phyloP scores from a whole-genome alignment of 2,113 vertebrate genomes.

The Lepisosteus oculatus region DNA sequence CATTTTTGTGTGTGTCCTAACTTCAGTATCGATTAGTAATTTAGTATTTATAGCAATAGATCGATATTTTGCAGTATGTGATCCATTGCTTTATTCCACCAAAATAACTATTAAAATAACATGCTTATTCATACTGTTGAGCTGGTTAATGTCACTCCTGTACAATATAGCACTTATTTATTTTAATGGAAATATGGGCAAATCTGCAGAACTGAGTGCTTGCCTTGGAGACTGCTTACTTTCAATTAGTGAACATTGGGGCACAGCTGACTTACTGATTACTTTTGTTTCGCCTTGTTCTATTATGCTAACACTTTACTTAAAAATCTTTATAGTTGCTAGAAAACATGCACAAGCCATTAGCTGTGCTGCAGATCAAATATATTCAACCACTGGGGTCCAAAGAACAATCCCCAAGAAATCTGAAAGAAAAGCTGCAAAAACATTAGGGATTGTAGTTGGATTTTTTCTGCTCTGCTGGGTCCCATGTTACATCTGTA shows the following conservation, averaged over 20 bases:
- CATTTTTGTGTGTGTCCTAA: constrained; percentile 5
- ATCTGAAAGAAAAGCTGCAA: constrained; percentile 12
- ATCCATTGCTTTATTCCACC: constrained; percentile 11
- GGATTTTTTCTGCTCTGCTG: constrained; percentile 17
- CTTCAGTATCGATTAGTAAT: constrained; percentile 10
- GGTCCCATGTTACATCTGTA: constrained; percentile 11
- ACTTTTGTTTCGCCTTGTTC: constrained; percentile 9
- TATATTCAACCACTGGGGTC: background rate
- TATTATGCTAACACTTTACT: constrained; percentile 13
- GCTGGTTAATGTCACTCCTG: constrained; percentile 7
- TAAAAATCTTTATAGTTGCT: constrained; percentile 11
- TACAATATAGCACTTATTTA: constrained; percentile 8
- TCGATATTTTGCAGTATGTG: constrained; percentile 18
- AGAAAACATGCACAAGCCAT: constrained; percentile 6
- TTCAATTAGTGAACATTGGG: constrained; percentile 1
- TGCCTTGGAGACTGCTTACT: constrained; percentile 11
- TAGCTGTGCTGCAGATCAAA: background rate
- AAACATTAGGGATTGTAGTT: constrained; percentile 16
- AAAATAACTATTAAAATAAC: constrained; percentile 4
- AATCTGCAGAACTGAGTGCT: background rate
- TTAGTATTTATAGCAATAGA: constrained; percentile 16
- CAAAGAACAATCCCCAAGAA: background rate
- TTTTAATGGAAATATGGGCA: constrained; percentile 8
- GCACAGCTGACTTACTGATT: background rate
- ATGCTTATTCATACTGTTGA: constrained; percentile 2